Evolutionary conservation across 2,888 invertebrate species (phyloP), one percentile per base, ranked within the genome.

Genomic region (Litoditis marina): DNA sequence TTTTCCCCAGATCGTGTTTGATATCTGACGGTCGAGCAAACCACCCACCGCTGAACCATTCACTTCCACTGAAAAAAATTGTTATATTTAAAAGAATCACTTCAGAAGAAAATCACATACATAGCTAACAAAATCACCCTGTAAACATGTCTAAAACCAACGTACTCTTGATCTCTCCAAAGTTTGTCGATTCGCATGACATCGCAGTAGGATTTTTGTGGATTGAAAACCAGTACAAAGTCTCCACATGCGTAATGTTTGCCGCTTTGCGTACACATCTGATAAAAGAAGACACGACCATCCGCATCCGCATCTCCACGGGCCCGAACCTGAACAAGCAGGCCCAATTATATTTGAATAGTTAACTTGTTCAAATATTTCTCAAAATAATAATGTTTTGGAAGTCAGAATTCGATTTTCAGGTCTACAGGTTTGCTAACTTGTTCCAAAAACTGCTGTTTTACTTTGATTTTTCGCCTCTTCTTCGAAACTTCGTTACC

Each of bases 31-130:
- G 92, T 53, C 91, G 88, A 59, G 95, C 88, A 74, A 95, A 88
- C 90, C 92, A 92, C 0, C 94, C 92, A 0, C 96, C 96, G 68
- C 91, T 91, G 86, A 96, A 92, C 83, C 90, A 93, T 58, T 91
- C 90, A 83, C 91, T 90, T 54, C 91, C 92, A 81, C 91, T 92
- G 84, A 34, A 88, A 87, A 54, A 39, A 39, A 39, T 39, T 39
- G 39, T 13, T 13, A n/a, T 13, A 39, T 11, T 39, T 13, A 39
- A 39, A 39, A n/a, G 13, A n/a, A 39, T 13, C 39, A 39, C 13
- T 39, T 39, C 13, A 11, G 11, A 13, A 39, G n/a, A 39, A 39
- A 39, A 13, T 39, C 39, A 11, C 13, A 39, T 39, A 39, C 39
- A 39, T 39, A 13, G 39, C 13, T 39, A 13, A n/a, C 39, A 11